Base-by-base conservation (phyloP, 2,888 invertebrate genomes). In the Aleiodes leptofemur region DNA sequence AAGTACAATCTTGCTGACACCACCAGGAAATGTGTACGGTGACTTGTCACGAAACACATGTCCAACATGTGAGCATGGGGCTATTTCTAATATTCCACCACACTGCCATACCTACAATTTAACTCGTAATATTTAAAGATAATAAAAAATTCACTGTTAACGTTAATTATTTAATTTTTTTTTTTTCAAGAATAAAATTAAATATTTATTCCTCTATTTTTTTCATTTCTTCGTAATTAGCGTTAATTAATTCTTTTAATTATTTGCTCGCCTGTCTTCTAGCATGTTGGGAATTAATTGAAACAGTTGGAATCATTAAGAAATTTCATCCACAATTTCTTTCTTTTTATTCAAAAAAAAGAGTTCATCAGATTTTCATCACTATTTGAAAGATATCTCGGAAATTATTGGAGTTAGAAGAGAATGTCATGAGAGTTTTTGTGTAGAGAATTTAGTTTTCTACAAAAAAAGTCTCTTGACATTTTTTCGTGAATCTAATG, bases 21-120 rank as follows among this genome's bases (percentile, higher is more conserved):
- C 99, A 85, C 99, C 99, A 76, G 99, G 99, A 94, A 99, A 99
- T 81, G 97, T 96, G 92, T 99, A 99, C 70, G 99, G 99, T 79
- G 98, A 97, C 91, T 97, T 97, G 93, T 98, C 98, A 85, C 98
- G 94, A 93, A 98, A 98, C 88, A 98, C 98, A 93, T 98, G 98
- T 78, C 98, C 98, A 85, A 98, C 97, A 91, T 97, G 97, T 79
- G 96, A 97, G 90, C 98, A 98, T 85, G 98, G 97, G 88, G 96
- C 95, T 90, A 98, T 97, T 93, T 98, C 97, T 92, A 98, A 93
- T 86, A 93, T 94, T 84, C 98, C 98, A 88, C 98, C 98, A 92
- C 98, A 98, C 93, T 97, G 97, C 98, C 98, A 98, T 82, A 97
- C 96, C 97, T 96, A 91, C 79, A 87, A 90, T 84, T 82, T 68